These are phyloP conservation scores for Hoplostethus atlanticus DNA, from an alignment of 2,797 vertebrate species.

Conservation along the genomic window DNA sequence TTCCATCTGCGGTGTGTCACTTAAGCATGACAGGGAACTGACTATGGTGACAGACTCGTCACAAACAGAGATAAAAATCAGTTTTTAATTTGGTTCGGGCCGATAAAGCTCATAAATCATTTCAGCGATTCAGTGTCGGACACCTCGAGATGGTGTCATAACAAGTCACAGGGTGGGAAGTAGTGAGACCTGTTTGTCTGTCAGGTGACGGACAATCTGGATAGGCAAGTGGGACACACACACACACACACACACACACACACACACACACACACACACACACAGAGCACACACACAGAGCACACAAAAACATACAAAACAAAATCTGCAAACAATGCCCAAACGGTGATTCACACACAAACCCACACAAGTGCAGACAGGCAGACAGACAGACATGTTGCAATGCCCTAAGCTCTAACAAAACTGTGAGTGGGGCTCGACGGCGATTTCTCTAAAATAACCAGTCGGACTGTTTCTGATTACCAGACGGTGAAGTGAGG, in stretches of 20 bases:
- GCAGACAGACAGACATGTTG: conserved; percentile 12
- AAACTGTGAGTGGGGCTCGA: conserved; percentile 17
- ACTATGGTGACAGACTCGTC: conserved; percentile 60
- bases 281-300: background rate
- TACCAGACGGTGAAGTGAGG: background rate
- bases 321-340: background rate
- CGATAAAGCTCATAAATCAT: conserved; percentile 64
- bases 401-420: conserved; percentile 26
- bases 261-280: background rate
- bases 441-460: conserved; percentile 33
- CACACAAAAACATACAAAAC: background rate
- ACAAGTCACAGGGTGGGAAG: conserved; percentile 37
- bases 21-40: conserved; percentile 44
- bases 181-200: conserved; percentile 53
- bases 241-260: background rate
- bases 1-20: conserved; percentile 66
- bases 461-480: conserved; percentile 5
- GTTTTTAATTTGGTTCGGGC: conserved; percentile 66
- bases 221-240: background rate
- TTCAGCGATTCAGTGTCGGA: conserved; percentile 45
- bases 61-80: conserved; percentile 62
- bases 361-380: background rate
- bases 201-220: conserved; percentile 12
- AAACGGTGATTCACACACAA: background rate
- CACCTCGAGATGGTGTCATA: conserved; percentile 36